Evolutionary conservation across 2,113 vertebrate genomes (phyloP).

Genomic region (Romanogobio albipinnatus): DNA sequence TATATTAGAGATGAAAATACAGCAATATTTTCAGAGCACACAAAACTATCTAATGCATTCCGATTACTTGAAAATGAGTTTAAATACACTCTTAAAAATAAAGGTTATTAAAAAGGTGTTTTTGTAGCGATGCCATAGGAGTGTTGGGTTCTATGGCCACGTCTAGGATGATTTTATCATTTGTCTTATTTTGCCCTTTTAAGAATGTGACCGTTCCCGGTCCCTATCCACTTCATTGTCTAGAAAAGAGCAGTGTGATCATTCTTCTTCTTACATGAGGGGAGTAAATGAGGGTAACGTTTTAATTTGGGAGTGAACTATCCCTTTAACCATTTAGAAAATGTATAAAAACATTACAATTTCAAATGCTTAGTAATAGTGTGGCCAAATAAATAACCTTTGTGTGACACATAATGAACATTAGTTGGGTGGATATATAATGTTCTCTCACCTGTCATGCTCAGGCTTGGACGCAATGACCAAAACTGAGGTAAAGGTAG

Average conservation of each 20-base stretch:
- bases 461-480: too few relatives aligned
- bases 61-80: neutral
- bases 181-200: neutral
- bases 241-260: neutral
- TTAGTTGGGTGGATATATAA: neutral
- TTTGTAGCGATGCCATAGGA: too few relatives aligned
- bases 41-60: neutral
- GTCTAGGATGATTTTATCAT: neutral
- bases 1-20: neutral
- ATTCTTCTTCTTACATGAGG: too few relatives aligned
- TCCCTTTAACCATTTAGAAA: neutral
- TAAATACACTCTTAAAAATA: neutral
- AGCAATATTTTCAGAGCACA: neutral
- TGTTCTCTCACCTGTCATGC: too few relatives aligned
- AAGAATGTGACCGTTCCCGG: neutral
- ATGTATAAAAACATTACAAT: neutral
- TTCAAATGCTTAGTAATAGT: neutral
- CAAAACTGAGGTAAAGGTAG: too few relatives aligned
- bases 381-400: too few relatives aligned
- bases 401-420: neutral
- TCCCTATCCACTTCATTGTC: neutral
- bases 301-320: neutral
- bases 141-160: neutral
- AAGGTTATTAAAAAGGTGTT: too few relatives aligned
- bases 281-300: too few relatives aligned